phyloP scores from a whole-genome alignment of 2,113 vertebrate species.

The Nothocercus nigrocapillus region DNA sequence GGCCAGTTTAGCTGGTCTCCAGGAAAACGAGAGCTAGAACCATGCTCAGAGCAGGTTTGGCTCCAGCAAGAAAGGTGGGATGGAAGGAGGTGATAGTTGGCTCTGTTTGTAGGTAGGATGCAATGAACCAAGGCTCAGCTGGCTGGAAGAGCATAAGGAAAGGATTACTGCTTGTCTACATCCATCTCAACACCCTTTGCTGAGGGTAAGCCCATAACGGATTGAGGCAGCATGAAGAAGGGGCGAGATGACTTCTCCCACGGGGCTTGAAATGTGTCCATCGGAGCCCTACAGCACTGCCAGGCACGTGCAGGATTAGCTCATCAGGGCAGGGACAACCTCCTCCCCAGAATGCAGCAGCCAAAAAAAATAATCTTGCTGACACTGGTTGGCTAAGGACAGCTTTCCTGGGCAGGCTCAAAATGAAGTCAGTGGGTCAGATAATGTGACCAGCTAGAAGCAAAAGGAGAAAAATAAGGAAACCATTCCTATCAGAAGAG shows the following conservation, averaged over 20 bases:
- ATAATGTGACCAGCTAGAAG: slow-evolving; percentile 29
- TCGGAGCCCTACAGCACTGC: neutral
- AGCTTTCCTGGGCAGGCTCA: slow-evolving; percentile 37
- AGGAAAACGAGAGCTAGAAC: neutral
- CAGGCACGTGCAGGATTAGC: neutral
- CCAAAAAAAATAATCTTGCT: neutral
- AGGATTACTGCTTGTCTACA: neutral
- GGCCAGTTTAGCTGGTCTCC: neutral
- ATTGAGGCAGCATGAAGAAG: neutral
- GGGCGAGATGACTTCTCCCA: neutral
- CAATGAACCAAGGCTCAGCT: neutral
- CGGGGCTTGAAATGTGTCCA: neutral
- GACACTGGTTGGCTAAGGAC: neutral
- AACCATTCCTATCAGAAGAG: neutral
- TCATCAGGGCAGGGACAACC: neutral
- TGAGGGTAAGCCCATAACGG: neutral
- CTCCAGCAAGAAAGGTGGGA: neutral
- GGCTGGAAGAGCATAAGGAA: neutral
- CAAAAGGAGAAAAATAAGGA: slow-evolving; percentile 10
- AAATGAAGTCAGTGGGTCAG: neutral
- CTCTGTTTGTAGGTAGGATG: neutral
- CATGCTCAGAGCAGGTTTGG: neutral
- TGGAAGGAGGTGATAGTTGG: neutral
- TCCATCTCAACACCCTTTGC: neutral
- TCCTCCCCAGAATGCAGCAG: neutral